Evolutionary conservation across 2,888 invertebrate genomes (phyloP), one percentile per base, ranked within the genome.

Genomic region (Villa cingulata): DNA sequence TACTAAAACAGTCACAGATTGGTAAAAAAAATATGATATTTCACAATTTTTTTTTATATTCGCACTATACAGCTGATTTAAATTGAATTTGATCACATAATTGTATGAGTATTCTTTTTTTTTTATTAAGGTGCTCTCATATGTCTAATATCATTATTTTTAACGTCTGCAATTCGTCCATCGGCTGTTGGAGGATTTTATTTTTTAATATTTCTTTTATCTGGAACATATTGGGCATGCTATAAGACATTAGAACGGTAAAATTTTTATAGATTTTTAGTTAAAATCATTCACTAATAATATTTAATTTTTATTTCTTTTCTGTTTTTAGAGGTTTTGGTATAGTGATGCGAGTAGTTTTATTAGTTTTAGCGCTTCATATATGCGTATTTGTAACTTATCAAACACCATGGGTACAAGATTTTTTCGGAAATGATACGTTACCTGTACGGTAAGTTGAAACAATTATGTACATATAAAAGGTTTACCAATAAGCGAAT

Each of bases 211-310:
- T 95, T 95, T 67, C 74, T 96, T 61, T 77, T 78, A 16, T 77
- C 85, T 23, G 84, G 87, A 48, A 90, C 91, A 2, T 87, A 86
- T 72, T 88, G 91, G 87, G 81, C 90, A 19, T 80, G 85, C 57
- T 86, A 85, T 60, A 78, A 76, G 57, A 78, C 83, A 49, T 72
- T 94, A 51, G 78, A 80, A 55, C 75, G 65, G 66, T 66, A 56
- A 37, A 32, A 5, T 20, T n/a, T 12, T 20, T 37, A 12, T n/a
- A n/a, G n/a, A n/a, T n/a, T 10, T 19, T 27, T 14, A 40, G 40
- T 3, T 9, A 23, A 23, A 6, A 23, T 6, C 7, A 23, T 23
- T 4, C 18, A 20, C 36, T 9, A 2, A 36, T 15, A 36, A 6
- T 15, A 19, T 20, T 16, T 19, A 6, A 27, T 45, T 18, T 12